Evolutionary conservation across 2,888 invertebrate genomes (phyloP), one percentile per base, ranked within the genome.

Genomic region (Clivina fossor): DNA sequence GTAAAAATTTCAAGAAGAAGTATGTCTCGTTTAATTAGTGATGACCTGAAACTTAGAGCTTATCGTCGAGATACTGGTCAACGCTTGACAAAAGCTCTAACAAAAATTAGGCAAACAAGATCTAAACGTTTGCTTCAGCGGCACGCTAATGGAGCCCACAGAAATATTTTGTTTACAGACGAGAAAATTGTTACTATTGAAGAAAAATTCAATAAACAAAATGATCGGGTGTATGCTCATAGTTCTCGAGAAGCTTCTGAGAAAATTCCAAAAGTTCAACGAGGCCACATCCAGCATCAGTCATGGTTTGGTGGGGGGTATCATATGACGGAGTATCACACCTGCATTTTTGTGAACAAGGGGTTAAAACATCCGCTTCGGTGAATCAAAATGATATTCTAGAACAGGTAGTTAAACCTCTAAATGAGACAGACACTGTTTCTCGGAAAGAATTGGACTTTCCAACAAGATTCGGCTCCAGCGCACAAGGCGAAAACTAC

Each of bases 231-330:
- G 7, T 62, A 64, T 43, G 58, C 60, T 30, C 43, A 44, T 19
- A 57, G 38, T 9, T 54, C 56, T 19, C 20, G 18, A 13, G 60
- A 62, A 50, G 58, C 58, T 9, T 30, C 15, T 19, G 38, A 59
- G 56, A 58, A 56, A 46, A 38, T 50, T 49, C 37, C 30, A 43
- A 38, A 35, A 15, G 58, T 60, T 18, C 50, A 62, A 53, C 20
- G 60, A 56, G 56, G 60, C 8, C 59, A 60, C 60, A 62, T 30
- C 58, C 49, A 7, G 54, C 61, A 16, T 55, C 57, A 22, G 58
- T 63, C 20, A 62, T 62, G 61, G 61, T 62, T 57, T 62, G 60
- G 62, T 61, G 59, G 60, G 60, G 58, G 11, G 61, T 62, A 18
- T 54, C 46, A 1, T 60, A 59, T 35, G 20, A 60, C 4, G 61